Conservation (phyloP, 2,888 invertebrate genomes). For the Liopterus haemorrhoidalis region DNA sequence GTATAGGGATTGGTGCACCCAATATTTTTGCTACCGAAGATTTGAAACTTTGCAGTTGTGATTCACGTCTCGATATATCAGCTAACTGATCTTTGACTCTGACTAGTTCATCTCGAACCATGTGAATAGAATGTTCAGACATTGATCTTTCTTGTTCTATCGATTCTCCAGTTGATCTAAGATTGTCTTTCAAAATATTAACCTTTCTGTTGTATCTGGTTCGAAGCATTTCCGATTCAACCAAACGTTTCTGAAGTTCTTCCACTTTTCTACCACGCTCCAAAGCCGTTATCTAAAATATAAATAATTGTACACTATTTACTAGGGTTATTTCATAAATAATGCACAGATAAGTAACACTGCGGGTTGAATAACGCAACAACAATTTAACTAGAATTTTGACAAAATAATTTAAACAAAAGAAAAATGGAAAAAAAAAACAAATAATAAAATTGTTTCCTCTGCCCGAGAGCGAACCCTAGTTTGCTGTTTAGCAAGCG, state of each 20-base stretch:
- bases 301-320: too few species aligned
- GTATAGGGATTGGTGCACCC: slow-evolving; percentile 50
- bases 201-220: slow-evolving; percentile 69
- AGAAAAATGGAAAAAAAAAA: too few species aligned
- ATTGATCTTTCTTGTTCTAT: slow-evolving; percentile 65
- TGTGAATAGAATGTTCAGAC: slow-evolving; percentile 62
- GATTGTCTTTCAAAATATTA: slow-evolving; percentile 65
- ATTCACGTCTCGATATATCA: slow-evolving; percentile 69
- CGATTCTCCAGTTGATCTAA: slow-evolving; percentile 56
- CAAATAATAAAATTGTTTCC: too few species aligned
- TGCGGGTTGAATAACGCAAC: too few species aligned
- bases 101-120: slow-evolving; percentile 69
- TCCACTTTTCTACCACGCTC: slow-evolving; percentile 80
- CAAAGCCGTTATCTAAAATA: slow-evolving; percentile 66
- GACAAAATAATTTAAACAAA: too few species aligned
- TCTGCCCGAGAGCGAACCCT: too few species aligned
- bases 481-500: too few species aligned
- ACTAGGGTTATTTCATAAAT: too few species aligned
- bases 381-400: too few species aligned
- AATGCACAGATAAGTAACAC: too few species aligned
- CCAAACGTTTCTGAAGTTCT: slow-evolving; percentile 72
- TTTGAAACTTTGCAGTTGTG: slow-evolving; percentile 70
- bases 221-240: slow-evolving; percentile 73
- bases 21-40: slow-evolving; percentile 53
- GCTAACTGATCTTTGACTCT: slow-evolving; percentile 67